Evolutionary conservation across 1,140 invertebrate genomes (phyloP), one percentile per base, ranked within the genome.

Genomic region (Megalopta genalis): DNA sequence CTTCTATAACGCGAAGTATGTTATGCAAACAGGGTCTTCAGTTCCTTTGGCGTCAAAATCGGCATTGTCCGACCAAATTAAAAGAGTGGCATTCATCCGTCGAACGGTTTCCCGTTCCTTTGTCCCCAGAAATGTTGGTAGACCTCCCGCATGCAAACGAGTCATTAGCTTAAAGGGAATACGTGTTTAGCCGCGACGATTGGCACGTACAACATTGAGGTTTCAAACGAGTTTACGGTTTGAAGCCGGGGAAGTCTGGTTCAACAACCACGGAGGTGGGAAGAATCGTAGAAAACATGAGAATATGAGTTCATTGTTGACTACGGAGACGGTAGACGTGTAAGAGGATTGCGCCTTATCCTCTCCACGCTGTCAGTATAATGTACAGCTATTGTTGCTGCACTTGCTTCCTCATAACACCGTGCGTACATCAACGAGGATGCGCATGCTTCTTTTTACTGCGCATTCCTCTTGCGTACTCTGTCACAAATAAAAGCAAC

Each of bases 241-340:
- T 65, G 63, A 71, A 49, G 42, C 37, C 60, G 32, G 49, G 68
- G 60, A 84, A 85, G 75, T 77, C 67, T 73, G 62, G 75, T 85
- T 82, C 74, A 85, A 82, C 80, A 85, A 85, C 85, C 80, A 82
- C 52, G 73, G 68, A 85, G 75, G 71, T 76, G 71, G 71, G 80
- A 85, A 86, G 59, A 72, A 63, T 64, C 71, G 71, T 60, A 70
- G 80, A 80, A 85, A 85, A 85, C 67, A 82, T 85, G 83, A 86
- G 84, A 86, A 86, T 82, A 86, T 79, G 75, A 82, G 83, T 85
- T 86, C 84, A 86, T 86, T 86, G 84, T 86, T 82, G 76, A 76
- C 54, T 60, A 81, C 59, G 65, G 64, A 74, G 52, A 54, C 59
- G 49, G 62, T 32, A 27, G 32, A 66, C 63, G 27, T 52, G 79